Evolutionary conservation across 2,113 vertebrate genomes (phyloP), one percentile per base, ranked within the genome.

Genomic region (Etheostoma spectabile): DNA sequence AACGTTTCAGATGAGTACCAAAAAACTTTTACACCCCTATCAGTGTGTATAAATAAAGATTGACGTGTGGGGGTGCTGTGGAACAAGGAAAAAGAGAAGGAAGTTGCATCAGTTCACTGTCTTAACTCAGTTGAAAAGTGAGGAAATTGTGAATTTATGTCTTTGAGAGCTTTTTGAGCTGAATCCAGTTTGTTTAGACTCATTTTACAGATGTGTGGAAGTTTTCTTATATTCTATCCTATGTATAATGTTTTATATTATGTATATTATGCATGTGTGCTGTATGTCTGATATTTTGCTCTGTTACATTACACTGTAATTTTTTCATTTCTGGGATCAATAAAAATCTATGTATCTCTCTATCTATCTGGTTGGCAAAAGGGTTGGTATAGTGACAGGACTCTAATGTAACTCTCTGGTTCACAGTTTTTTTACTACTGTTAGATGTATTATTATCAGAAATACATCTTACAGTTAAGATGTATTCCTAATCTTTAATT

Each of bases 31-130:
- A 45, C 19, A 19, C 6, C 4, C 0, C 33, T 75, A 49, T 52
- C 2, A 18, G 12, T 21, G 33, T 86, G 86, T 55, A 85, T 53
- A 53, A 70, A 63, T 42, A 56, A 6, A n/a, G 30, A 7, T 56
- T 8, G 24, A 65, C 74, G 53, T 3, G 7, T 56, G 84, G 63
- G 35, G 90, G 82, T 38, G 64, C 77, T 83, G 38, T 87, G 24
- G 64, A 74, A 73, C 55, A 82, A 77, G 27, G 27, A 79, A 75
- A 2, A 30, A 71, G 5, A n/a, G 24, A 27, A 21, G 62, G 2
- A 16, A 30, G 66, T 4, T 42, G 53, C 19, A 62, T 55, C 16
- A 0, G 27, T 14, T 53, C 8, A 62, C 22, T 33, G n/a, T 22
- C 13, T 0, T 15, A 30, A 48, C 46, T 60, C 46, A 65, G 52